Conservation (phyloP, 2,113 vertebrate species). For the Pitta sordida region DNA sequence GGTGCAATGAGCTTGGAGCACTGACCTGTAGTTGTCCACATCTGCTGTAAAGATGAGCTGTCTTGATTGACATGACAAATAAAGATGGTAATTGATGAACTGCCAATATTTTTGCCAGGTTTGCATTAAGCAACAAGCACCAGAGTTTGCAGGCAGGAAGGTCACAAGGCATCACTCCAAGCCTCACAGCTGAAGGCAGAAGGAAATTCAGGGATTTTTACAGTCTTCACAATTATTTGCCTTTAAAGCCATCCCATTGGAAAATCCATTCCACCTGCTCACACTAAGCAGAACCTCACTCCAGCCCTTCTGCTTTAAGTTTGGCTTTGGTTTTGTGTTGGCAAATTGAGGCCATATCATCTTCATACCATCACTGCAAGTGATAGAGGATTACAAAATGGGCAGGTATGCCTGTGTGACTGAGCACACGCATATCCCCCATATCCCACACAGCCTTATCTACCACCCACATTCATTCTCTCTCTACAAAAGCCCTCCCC, state of each 20-base stretch:
- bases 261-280: neutral
- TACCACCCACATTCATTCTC: neutral
- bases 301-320: neutral
- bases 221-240: neutral
- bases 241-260: neutral
- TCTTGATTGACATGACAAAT: neutral
- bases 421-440: neutral
- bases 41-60: neutral
- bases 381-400: neutral
- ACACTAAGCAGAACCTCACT: neutral
- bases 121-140: neutral
- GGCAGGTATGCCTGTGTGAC: neutral
- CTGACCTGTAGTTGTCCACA: neutral
- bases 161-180: neutral
- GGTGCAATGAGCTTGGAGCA: neutral
- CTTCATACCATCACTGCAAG: neutral
- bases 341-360: neutral
- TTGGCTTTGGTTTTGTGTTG: neutral
- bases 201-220: neutral
- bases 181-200: neutral
- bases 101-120: neutral
- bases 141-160: neutral
- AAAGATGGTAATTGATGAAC: neutral
- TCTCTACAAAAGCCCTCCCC: neutral
- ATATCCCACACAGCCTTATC: rapidly evolving